These are phyloP conservation scores for Prionailurus viverrinus DNA, from an alignment of 2,113 vertebrate genomes.

Conservation along the genomic window DNA sequence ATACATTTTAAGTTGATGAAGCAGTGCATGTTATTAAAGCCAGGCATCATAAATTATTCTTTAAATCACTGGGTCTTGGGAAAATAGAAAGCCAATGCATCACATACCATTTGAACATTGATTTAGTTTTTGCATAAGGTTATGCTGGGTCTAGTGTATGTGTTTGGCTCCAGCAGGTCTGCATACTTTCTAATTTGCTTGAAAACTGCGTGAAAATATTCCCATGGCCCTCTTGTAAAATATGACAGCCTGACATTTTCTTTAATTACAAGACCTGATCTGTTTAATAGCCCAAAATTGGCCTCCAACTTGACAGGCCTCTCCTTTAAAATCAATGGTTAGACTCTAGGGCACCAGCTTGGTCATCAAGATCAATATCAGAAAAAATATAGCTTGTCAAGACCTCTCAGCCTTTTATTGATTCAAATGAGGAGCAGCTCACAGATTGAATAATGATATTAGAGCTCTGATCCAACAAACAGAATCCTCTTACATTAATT, in stretches of 20 bases:
- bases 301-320: constrained; percentile 84
- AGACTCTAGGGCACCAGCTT: constrained; percentile 87
- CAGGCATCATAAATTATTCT: constrained; percentile 79
- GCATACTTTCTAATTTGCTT: constrained; percentile 75
- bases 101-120: constrained; percentile 58
- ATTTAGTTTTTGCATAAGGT: constrained; percentile 67
- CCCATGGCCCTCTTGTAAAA: constrained; percentile 81
- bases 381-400: constrained; percentile 86
- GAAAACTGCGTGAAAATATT: constrained; percentile 80
- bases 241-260: constrained; percentile 85
- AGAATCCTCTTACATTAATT: constrained; percentile 82
- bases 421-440: constrained; percentile 85
- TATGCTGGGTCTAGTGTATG: constrained; percentile 37
- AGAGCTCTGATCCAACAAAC: constrained; percentile 80
- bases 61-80: constrained; percentile 68
- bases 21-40: constrained; percentile 78
- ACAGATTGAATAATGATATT: constrained; percentile 86
- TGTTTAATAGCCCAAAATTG: constrained; percentile 88
- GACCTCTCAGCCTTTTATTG: constrained; percentile 88
- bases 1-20: constrained; percentile 81
- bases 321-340: constrained; percentile 88
- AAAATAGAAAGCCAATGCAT: constrained; percentile 68
- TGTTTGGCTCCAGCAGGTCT: constrained; percentile 76
- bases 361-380: constrained; percentile 90
- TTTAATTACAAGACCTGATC: constrained; percentile 87